These are phyloP conservation scores for Tolypeutes matacus DNA, from an alignment of 2,797 vertebrate species.

Conservation along the genomic window DNA sequence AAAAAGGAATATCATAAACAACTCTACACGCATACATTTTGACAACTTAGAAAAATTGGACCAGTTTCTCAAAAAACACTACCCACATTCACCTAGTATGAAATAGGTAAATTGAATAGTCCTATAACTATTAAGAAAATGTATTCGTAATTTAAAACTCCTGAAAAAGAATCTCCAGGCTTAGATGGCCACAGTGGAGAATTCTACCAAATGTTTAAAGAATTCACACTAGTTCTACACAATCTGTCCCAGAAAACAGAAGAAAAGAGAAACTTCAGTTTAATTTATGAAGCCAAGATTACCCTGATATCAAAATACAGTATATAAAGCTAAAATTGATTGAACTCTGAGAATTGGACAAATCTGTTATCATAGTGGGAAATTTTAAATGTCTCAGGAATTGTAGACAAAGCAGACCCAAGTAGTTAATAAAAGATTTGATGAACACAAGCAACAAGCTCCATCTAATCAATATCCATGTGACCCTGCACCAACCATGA, in stretches of 20 bases:
- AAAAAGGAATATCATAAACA: neutral
- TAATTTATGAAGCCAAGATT: neutral
- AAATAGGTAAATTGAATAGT: neutral
- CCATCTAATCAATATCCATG: no score
- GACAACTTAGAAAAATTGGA: neutral
- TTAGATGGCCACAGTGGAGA: neutral
- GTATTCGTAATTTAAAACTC: neutral
- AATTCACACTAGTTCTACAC: neutral
- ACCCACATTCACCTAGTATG: no score
- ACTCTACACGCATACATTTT: neutral
- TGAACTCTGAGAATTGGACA: neutral
- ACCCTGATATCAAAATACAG: neutral
- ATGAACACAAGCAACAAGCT: no score
- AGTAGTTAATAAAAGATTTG: neutral
- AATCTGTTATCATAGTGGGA: neutral
- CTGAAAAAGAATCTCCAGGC: neutral
- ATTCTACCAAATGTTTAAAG: neutral
- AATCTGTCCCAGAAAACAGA: neutral
- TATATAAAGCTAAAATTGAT: neutral
- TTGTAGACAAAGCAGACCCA: neutral
- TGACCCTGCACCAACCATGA: fast-evolving
- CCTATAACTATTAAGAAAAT: neutral
- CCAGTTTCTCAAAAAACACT: neutral
- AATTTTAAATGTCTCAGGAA: neutral
- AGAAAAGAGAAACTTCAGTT: neutral